phyloP scores from a whole-genome alignment of 2,797 vertebrate species.

The Neomorphus geoffroyi region DNA sequence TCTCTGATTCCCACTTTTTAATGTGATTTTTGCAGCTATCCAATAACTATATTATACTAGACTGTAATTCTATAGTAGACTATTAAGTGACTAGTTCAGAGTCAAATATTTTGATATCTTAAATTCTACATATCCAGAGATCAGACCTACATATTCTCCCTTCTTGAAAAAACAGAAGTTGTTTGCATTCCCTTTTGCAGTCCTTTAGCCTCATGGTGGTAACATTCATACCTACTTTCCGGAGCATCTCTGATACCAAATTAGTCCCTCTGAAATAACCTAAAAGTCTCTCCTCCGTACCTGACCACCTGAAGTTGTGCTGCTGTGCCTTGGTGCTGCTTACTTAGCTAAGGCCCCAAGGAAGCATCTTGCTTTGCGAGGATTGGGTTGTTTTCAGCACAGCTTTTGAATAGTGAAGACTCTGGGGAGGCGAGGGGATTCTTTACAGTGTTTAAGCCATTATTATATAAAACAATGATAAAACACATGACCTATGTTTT shows the following conservation, averaged over 20 bases:
- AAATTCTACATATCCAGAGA: background rate
- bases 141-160: fast-evolving
- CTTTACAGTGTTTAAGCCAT: background rate
- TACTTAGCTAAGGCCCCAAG: background rate
- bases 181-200: background rate
- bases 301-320: background rate
- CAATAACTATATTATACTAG: background rate
- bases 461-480: background rate
- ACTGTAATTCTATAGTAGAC: background rate
- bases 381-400: background rate
- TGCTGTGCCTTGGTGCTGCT: background rate
- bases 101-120: background rate
- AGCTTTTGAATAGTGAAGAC: background rate
- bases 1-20: background rate
- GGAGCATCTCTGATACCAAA: background rate
- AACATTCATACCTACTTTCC: background rate
- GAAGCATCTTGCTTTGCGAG: background rate
- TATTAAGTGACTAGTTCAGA: background rate
- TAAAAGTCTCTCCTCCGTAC: background rate
- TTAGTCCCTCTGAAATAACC: background rate
- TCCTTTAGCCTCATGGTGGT: background rate
- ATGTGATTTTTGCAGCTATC: background rate
- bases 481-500: background rate
- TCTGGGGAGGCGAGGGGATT: background rate
- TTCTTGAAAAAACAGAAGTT: background rate